These are phyloP conservation scores for Anthoscopus minutus DNA, from an alignment of 2,113 vertebrate genomes.

Conservation along the genomic window DNA sequence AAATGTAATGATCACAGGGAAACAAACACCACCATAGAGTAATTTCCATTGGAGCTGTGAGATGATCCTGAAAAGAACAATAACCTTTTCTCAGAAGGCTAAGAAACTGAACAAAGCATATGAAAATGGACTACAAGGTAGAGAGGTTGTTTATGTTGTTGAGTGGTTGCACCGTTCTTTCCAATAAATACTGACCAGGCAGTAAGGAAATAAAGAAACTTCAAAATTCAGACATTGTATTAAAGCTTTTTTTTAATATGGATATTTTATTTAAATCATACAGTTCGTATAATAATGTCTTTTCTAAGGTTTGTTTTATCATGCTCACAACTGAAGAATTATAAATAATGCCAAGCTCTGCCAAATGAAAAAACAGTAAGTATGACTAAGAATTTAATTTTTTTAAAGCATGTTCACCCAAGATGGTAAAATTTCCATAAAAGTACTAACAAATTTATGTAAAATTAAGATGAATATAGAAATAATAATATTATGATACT, in stretches of 20 bases:
- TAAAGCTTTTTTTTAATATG: background rate
- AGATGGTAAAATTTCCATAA: fast-evolving
- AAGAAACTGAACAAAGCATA: background rate
- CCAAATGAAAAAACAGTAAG: background rate
- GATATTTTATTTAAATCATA: background rate
- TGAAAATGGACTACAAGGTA: background rate
- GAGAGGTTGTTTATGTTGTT: background rate
- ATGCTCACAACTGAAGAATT: background rate
- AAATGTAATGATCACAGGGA: background rate
- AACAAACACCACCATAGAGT: background rate
- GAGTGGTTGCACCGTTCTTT: background rate
- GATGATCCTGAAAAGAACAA: background rate
- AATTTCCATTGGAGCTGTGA: background rate
- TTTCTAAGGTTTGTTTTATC: background rate
- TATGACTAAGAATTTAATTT: background rate
- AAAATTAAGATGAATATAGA: background rate
- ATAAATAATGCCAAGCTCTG: background rate
- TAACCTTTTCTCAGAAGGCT: background rate
- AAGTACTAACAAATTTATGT: background rate
- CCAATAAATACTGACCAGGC: background rate
- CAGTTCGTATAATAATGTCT: background rate
- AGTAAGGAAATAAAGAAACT: background rate
- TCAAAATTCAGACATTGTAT: background rate
- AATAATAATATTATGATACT: background rate
- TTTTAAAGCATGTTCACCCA: background rate